Evolutionary conservation across 2,797 vertebrate species (phyloP), one percentile per base, ranked within the genome.

Genomic region (Sciurus carolinensis): DNA sequence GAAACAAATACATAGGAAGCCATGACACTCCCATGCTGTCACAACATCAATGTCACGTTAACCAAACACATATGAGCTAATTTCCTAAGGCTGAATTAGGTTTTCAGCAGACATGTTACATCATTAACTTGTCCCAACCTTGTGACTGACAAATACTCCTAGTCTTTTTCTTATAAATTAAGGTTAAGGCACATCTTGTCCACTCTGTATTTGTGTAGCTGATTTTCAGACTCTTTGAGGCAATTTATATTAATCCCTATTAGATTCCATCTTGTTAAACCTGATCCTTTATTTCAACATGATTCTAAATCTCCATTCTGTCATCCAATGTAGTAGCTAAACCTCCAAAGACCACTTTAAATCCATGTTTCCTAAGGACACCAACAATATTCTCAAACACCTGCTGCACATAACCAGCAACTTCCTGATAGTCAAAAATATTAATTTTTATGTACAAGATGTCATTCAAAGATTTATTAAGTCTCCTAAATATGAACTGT

Each of bases 191-290:
- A 69, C 28, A 64, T 69, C 26, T 77, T 82, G 4, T 26, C 36
- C 39, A 44, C 13, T 73, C 8, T 26, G 12, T 91, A 92, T 88
- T 77, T 91, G 50, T 33, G 81, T 14, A 47, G 81, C 72, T 92
- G 7, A 71, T 89, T 64, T 81, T 62, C 71, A 89, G 77, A 90
- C 14, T 95, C 36, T 64, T 4, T 87, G 24, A 28, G 72, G 64
- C 30, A 42, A 17, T 89, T 93, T 75, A 75, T 1, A 57, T 62
- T 83, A 81, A 77, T 26, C 8, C 20, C n/a, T 90, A 33, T 17
- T 76, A 92, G 15, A 88, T 67, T 83, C 44, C 17, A 33, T 47
- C 64, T 85, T 94, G 47, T 73, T 82, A 92, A 94, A 73, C 54
- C 3, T 69, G 8, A 28, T 72, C 10, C 24, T 93, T 72, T 79